Conservation (phyloP, 2,888 invertebrate genomes). For the Phlogophora meticulosa region DNA sequence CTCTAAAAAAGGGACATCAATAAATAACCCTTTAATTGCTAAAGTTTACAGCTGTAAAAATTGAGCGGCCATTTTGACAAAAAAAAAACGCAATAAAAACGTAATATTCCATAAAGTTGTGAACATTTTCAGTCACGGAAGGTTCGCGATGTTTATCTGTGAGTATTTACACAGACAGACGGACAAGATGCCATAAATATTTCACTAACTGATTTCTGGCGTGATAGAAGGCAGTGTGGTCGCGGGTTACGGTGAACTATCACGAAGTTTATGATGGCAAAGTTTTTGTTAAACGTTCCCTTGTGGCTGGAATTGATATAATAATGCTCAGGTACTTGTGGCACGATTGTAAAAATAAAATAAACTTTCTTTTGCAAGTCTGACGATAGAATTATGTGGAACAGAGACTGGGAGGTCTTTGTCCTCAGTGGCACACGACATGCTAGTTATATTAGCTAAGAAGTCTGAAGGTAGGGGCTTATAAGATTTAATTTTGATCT, state of each 20-base stretch:
- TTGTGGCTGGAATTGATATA: conserved; percentile 21
- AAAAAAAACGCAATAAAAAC: conserved; percentile 59
- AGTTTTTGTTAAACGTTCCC: conserved; percentile 37
- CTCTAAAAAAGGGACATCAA: conserved; percentile 56
- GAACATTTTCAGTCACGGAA: conserved; percentile 59
- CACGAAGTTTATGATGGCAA: conserved; percentile 49
- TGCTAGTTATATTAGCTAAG: too few species aligned
- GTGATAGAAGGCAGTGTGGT: conserved; percentile 59
- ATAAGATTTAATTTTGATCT: neutral
- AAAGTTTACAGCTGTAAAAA: conserved; percentile 65
- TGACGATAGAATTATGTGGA: neutral
- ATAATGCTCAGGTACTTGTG: conserved; percentile 4
- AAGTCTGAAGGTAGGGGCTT: neutral
- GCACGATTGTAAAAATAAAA: neutral
- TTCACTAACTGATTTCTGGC: conserved; percentile 66
- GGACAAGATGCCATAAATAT: conserved; percentile 61
- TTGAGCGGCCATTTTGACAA: conserved; percentile 56
- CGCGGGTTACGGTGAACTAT: conserved; percentile 34
- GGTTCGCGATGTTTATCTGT: conserved; percentile 60
- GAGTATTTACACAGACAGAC: conserved; percentile 61
- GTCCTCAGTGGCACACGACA: too few species aligned
- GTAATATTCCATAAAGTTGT: conserved; percentile 57
- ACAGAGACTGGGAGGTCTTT: too few species aligned
- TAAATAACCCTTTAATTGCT: conserved; percentile 67
- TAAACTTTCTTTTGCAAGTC: neutral